Base-by-base conservation (phyloP, 1,140 invertebrate species). In the Archivesica marissinica region DNA sequence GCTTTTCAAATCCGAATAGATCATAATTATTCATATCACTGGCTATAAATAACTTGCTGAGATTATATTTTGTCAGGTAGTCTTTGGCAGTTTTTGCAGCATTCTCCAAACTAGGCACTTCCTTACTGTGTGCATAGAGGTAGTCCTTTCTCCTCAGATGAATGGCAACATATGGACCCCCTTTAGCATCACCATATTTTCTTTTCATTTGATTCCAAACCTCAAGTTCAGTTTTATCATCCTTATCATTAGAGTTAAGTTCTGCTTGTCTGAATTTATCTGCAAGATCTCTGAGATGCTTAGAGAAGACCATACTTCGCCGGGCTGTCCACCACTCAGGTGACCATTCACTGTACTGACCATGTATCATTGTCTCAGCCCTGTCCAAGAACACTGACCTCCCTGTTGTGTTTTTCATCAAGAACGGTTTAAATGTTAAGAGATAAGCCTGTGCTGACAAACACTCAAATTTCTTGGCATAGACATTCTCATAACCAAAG, bases 141-240 rank as follows among this genome's bases (percentile, higher is more conserved):
- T 98, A 99, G 94, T 99, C 98, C 84, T 95, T 95, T 89, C 98
- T 95, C 92, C 98, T 95, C 90, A 98, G 95, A 94, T 99, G 98
- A 59, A 97, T 95, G 72, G 95, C 95, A 47, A 99, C 77, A 93
- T 97, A 99, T 13, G 96, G 96, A 0, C 96, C 96, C 86, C 97
- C 98, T 85, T 94, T 76, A 93, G 93, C 93, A 64, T 91, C 89
- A 11, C 93, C 91, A 86, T 91, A 90, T 33, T 92, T 91, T 74
- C 89, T 87, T 92, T 95, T 95, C 94, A 96, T 95, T 82, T 95
- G 88, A 84, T 89, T 95, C 96, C 96, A 97, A 90, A 96, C 94
- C 15, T 90, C 52, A 47, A 96, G 88, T 41, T 93, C 70, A 25
- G 95, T 97, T 52, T 94, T 93, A 92, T 97, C 97, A 44, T 87